These are phyloP conservation scores for Ostrea edulis DNA, from an alignment of 1,140 invertebrate genomes.

Conservation along the genomic window DNA sequence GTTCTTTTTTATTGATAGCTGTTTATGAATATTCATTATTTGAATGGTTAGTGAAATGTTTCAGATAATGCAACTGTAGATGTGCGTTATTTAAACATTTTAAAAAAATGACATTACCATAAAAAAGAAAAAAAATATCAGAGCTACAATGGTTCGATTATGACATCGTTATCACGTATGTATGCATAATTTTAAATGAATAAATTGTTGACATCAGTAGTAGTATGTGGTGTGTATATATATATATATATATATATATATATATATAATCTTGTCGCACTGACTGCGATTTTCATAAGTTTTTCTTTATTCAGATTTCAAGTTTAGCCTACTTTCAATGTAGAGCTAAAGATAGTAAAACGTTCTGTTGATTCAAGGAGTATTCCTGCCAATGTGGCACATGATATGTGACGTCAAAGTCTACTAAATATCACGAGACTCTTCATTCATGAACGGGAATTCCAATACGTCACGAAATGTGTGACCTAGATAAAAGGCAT, in stretches of 20 bases:
- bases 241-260: no score
- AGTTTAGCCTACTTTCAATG: not conserved
- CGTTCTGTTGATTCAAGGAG: not conserved
- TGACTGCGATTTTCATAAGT: not conserved
- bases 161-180: no score
- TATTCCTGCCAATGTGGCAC: not conserved
- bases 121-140: no score
- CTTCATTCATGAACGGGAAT: not conserved
- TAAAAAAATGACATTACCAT: not conserved
- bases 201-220: no score
- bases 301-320: not conserved
- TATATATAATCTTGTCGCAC: not conserved
- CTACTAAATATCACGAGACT: slow-evolving; percentile 27
- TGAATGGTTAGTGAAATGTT: not conserved
- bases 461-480: slow-evolving; percentile 19
- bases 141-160: no score
- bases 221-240: no score
- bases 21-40: not conserved
- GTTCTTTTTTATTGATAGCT: not conserved
- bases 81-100: not conserved
- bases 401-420: not conserved
- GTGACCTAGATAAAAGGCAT: not conserved
- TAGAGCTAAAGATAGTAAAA: not conserved
- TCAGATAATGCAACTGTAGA: not conserved
- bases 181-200: no score